Percentiles rank a stretch among this genome's conserved stretches.
phyloP scores from a whole-genome alignment of 2,888 invertebrate species.

The Diplolepis rosae region DNA sequence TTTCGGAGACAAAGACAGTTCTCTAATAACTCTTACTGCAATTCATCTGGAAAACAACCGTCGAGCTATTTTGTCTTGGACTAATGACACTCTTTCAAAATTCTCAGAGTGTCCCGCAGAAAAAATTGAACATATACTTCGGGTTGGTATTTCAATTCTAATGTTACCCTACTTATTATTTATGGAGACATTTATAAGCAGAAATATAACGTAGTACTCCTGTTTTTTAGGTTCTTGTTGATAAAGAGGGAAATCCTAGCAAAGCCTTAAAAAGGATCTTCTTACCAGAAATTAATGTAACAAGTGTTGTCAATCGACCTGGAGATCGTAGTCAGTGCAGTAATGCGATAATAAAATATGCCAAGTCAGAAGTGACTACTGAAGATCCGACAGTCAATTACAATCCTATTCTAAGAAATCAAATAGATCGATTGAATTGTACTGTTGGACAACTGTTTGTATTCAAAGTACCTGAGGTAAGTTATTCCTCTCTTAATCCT shows the following conservation, averaged over 20 bases:
- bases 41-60: constrained; percentile 78
- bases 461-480: constrained; percentile 86
- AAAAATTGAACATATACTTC: constrained; percentile 82
- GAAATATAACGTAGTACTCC: background rate
- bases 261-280: constrained; percentile 78
- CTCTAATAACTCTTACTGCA: constrained; percentile 81
- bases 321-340: constrained; percentile 80
- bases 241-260: constrained; percentile 77
- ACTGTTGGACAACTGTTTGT: constrained; percentile 88
- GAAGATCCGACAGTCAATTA: constrained; percentile 79
- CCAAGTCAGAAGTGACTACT: constrained; percentile 74
- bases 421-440: constrained; percentile 88
- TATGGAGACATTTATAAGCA: background rate
- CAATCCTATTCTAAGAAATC: constrained; percentile 87
- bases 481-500: constrained; percentile 47
- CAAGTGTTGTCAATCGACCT: constrained; percentile 78
- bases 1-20: constrained; percentile 75
- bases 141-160: constrained; percentile 75
- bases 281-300: constrained; percentile 80
- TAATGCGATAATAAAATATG: constrained; percentile 74
- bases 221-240: constrained; percentile 72
- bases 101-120: constrained; percentile 83
- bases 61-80: constrained; percentile 84
- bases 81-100: constrained; percentile 89
- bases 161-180: no score